Base-by-base conservation (phyloP, 2,888 invertebrate genomes). In the Cerastis leucographa region DNA sequence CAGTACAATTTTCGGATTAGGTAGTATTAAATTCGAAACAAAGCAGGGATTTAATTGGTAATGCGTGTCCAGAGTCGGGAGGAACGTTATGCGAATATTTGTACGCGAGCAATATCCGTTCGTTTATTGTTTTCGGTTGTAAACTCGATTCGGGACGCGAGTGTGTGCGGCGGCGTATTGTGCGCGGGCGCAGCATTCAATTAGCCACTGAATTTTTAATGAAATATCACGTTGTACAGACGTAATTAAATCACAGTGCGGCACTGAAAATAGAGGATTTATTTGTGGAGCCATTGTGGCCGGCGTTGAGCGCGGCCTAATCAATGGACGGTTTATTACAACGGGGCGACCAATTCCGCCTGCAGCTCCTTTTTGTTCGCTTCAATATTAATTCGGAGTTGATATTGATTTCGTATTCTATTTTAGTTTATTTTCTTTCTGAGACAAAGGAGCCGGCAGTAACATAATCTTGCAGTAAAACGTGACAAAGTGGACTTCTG, bases 1-100 rank as follows among this genome's bases (percentile, higher is more conserved):
- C 95, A 96, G 94, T 96, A 94, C 96, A 96, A 95, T 95, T 84
- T 96, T 96, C 94, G 92, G 95, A 95, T 96, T 95, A 95, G 94
- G 93, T 95, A 92, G 94, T 94, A 94, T 95, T 95, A 94, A 95
- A 96, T 95, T 95, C 92, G 95, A 94, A 96, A 96, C 95, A 95
- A 95, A 94, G 95, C 95, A 92, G 93, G 92, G 94, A 94, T 95
- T 96, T 96, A 95, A 96, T 96, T 96, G 95, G 94, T 92, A 91
- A 92, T 94, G 92, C 94, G 94, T 93, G 88, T 85, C 84, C 83
- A 70, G 77, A 62, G 79, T n/a, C 51, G 61, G 61, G 35, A 73
- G 66, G 76, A 54, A 68, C 84, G 86, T 66, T 71, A 78, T 83
- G 70, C 76, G 85, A 75, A 84, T 89, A 87, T 87, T 87, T 85